Conservation (phyloP, 2,113 vertebrate genomes). For the Hemiscyllium ocellatum region DNA sequence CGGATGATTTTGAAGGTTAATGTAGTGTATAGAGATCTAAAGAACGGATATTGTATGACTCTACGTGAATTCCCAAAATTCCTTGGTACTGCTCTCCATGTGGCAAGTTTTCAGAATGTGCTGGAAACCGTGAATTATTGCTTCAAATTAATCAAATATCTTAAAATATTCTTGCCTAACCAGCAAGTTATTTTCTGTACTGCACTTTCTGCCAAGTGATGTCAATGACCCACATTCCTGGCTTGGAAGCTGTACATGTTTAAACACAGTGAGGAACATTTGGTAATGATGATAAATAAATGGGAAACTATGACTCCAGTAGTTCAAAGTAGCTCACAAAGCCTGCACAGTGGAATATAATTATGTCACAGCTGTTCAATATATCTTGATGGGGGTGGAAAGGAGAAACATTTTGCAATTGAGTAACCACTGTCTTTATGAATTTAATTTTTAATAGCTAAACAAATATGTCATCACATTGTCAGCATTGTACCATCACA, state of each 20-base stretch:
- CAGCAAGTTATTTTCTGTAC: constrained; percentile 3
- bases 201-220: background rate
- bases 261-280: constrained; percentile 21
- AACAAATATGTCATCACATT: background rate
- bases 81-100: background rate
- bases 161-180: constrained; percentile 2
- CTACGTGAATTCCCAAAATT: background rate
- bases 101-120: background rate
- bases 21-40: background rate
- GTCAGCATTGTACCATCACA: too few species aligned
- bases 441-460: background rate
- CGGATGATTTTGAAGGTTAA: background rate
- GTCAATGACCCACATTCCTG: background rate
- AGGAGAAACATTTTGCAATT: background rate
- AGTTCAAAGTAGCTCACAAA: background rate
- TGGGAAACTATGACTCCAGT: background rate
- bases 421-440: background rate
- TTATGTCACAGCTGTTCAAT: background rate
- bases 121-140: background rate
- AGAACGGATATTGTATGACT: background rate
- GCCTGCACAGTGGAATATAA: background rate
- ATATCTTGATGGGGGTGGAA: background rate
- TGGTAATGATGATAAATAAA: constrained; percentile 5
- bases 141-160: background rate
- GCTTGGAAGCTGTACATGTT: background rate